A percentile compares a stretch with the other conserved stretches of the same genome.
These are phyloP conservation scores for Oriolus oriolus DNA, from an alignment of 2,113 vertebrate genomes.

Conservation along the genomic window DNA sequence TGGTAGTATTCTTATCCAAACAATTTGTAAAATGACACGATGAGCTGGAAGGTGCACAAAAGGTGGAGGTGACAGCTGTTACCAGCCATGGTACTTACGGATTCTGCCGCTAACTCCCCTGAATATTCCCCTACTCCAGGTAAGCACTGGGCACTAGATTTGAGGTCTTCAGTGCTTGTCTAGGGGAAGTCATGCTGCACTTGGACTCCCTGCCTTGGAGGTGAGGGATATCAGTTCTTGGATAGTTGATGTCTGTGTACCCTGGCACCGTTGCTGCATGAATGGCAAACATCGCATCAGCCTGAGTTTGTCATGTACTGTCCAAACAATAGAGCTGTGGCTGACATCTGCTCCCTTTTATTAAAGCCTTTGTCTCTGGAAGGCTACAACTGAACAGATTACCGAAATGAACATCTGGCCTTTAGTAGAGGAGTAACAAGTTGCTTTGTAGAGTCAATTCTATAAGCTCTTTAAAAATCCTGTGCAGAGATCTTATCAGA, in stretches of 20 bases:
- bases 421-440: background rate
- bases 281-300: background rate
- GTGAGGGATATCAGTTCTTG: background rate
- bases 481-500: background rate
- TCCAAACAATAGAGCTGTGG: background rate
- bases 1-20: background rate
- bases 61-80: background rate
- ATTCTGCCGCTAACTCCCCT: background rate
- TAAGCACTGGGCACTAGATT: background rate
- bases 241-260: background rate
- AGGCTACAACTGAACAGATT: background rate
- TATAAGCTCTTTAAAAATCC: background rate
- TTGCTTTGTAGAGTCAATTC: background rate
- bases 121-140: background rate
- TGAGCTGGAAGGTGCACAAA: background rate
- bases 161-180: background rate
- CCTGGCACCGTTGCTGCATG: background rate
- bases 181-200: background rate
- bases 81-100: background rate
- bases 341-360: background rate
- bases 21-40: background rate
- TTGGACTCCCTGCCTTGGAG: background rate
- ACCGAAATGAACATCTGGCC: background rate
- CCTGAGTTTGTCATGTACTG: background rate
- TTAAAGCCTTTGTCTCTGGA: constrained; percentile 16